phyloP scores from a whole-genome alignment of 1,140 invertebrate genomes.

The Octopus bimaculoides region DNA sequence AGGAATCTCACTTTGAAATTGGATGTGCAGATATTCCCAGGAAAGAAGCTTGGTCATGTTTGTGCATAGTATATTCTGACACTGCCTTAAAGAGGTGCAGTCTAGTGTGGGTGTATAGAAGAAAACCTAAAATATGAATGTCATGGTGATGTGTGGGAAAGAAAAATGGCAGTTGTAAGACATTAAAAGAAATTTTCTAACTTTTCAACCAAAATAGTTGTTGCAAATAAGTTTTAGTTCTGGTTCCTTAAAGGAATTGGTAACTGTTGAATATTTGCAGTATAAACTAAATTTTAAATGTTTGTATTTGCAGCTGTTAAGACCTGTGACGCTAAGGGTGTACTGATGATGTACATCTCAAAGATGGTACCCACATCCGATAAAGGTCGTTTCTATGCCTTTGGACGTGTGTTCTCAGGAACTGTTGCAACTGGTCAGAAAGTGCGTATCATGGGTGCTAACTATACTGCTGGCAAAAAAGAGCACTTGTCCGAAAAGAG shows the following conservation, averaged over 20 bases:
- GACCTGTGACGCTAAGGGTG: slow-evolving; percentile 92
- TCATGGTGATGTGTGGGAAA: no score
- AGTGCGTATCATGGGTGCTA: slow-evolving; percentile 78
- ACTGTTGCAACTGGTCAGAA: slow-evolving; percentile 91
- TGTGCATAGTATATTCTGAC: no score
- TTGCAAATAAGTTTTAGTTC: neutral
- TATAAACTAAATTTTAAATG: neutral
- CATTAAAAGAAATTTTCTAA: no score
- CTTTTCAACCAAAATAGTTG: neutral
- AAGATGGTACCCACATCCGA: slow-evolving; percentile 99
- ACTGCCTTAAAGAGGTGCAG: no score
- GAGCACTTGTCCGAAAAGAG: slow-evolving; percentile 99
- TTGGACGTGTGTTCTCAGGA: slow-evolving; percentile 99
- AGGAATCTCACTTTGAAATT: no score
- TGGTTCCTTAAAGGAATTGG: neutral
- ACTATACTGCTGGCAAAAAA: slow-evolving; percentile 96
- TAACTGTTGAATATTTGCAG: neutral
- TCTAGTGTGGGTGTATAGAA: no score
- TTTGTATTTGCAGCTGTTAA: slow-evolving; percentile 60
- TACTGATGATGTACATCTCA: slow-evolving; percentile 99
- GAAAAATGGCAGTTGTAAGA: no score
- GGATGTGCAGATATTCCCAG: no score
- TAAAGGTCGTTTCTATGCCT: slow-evolving; percentile 99
- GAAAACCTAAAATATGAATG: no score
- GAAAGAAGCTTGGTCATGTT: no score